Conservation (phyloP, 30 jellyfish, hydroid and myxozoan species). For the Phacellophora camtschatica region DNA sequence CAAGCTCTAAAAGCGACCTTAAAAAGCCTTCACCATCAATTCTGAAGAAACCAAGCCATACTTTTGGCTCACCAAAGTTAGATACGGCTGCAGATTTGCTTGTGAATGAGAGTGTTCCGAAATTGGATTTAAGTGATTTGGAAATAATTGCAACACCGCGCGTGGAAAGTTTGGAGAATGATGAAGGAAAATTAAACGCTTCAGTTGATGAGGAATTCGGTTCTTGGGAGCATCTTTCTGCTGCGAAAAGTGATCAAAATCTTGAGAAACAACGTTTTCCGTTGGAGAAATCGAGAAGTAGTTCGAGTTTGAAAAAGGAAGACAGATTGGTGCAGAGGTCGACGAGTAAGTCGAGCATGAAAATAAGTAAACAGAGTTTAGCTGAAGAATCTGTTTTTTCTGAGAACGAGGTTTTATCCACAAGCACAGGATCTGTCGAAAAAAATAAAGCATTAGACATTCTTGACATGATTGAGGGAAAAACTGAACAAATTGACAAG, state of each 20-base stretch:
- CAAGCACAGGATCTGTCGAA: not conserved
- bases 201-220: constrained; percentile 32
- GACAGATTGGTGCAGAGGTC: not conserved
- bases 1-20: not conserved
- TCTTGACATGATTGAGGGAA: constrained; percentile 43
- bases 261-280: not conserved
- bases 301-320: not conserved
- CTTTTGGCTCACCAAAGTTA: not conserved
- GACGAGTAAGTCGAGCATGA: not conserved
- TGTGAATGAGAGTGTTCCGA: not conserved
- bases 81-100: not conserved
- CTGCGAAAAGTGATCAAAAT: not conserved
- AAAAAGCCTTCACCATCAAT: not conserved
- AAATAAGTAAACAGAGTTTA: not conserved
- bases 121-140: not conserved
- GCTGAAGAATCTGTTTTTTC: not conserved
- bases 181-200: not conserved
- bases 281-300: not conserved
- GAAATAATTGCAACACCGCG: constrained; percentile 3
- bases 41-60: not conserved
- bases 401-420: not conserved
- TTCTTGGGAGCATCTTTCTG: constrained; percentile 46
- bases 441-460: not conserved
- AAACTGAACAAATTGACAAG: constrained; percentile 25
- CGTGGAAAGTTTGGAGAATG: not conserved